A percentile compares a stretch with the other conserved stretches of the same genome.
phyloP scores from a whole-genome alignment of 1,140 invertebrate species.

The Teleopsis dalmanni region DNA sequence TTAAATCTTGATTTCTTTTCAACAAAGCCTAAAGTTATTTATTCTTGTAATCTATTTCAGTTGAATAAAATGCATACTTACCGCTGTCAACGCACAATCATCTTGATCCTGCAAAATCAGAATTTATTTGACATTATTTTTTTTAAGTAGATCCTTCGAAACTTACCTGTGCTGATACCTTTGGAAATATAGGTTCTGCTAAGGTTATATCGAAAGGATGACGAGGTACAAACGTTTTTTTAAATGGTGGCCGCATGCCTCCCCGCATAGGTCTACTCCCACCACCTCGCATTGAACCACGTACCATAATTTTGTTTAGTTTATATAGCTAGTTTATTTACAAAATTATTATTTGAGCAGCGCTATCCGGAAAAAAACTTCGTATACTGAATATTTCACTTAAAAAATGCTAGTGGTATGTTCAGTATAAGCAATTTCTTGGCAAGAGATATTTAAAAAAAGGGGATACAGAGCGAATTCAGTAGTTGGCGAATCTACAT shows the following conservation, averaged over 20 bases:
- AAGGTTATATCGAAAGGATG: conserved; percentile 86
- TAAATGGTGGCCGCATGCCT: conserved; percentile 56
- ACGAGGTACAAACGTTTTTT: conserved; percentile 68
- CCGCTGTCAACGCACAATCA: conserved; percentile 75
- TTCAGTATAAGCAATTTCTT: too few relatives aligned
- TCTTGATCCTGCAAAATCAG: too few relatives aligned
- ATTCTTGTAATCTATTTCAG: conserved; percentile 3
- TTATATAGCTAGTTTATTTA: too few relatives aligned
- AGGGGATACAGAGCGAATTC: too few relatives aligned
- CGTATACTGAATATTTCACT: too few relatives aligned
- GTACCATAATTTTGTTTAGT: conserved; percentile 35
- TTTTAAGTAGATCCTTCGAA: too few relatives aligned
- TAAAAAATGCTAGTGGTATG: too few relatives aligned
- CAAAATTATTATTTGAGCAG: too few relatives aligned
- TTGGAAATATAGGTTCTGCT: conserved; percentile 76
- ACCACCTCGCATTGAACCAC: conserved; percentile 47
- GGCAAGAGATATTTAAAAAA: too few relatives aligned
- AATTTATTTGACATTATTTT: too few relatives aligned
- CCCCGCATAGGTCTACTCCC: conserved; percentile 63
- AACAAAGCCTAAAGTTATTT: conserved; percentile 61
- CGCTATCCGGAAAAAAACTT: too few relatives aligned
- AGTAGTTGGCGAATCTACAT: too few relatives aligned
- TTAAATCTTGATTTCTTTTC: conserved; percentile 84
- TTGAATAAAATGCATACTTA: conserved; percentile 35
- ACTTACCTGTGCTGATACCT: conserved; percentile 69